Evolutionary conservation across 2,888 invertebrate genomes (phyloP).

Genomic region (Acanthosepion lycidas): DNA sequence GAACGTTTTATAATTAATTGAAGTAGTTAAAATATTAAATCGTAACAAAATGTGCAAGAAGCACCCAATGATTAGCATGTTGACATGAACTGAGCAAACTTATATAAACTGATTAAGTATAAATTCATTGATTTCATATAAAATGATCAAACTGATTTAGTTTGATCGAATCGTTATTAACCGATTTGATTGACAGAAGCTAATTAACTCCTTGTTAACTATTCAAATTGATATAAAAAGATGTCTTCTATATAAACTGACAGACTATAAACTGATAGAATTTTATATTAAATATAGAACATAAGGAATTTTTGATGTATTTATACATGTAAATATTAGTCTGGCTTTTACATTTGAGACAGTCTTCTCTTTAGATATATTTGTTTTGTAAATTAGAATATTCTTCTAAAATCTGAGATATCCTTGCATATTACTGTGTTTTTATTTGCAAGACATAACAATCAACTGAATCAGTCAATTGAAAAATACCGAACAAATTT

Average conservation of each 20-base stretch:
- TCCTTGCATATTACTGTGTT: neutral
- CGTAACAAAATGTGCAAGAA: neutral
- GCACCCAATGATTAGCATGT: neutral
- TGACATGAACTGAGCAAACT: neutral
- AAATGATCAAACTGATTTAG: neutral
- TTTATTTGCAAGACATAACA: neutral
- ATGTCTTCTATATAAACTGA: neutral
- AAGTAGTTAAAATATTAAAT: neutral
- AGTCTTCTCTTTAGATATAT: neutral
- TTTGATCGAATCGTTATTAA: neutral
- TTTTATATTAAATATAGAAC: neutral
- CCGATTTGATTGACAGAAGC: neutral
- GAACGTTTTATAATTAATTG: neutral
- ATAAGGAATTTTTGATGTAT: neutral
- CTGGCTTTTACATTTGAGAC: neutral
- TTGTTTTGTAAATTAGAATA: neutral
- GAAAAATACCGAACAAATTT: neutral
- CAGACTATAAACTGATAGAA: neutral
- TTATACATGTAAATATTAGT: neutral
- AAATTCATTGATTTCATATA: conserved; percentile 33
- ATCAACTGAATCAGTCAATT: neutral
- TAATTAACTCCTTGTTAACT: neutral
- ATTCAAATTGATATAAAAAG: neutral
- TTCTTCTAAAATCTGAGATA: neutral
- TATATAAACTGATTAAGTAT: neutral